Evolutionary conservation across 2,797 vertebrate genomes (phyloP).

Genomic region (Tiaroga cobitis): DNA sequence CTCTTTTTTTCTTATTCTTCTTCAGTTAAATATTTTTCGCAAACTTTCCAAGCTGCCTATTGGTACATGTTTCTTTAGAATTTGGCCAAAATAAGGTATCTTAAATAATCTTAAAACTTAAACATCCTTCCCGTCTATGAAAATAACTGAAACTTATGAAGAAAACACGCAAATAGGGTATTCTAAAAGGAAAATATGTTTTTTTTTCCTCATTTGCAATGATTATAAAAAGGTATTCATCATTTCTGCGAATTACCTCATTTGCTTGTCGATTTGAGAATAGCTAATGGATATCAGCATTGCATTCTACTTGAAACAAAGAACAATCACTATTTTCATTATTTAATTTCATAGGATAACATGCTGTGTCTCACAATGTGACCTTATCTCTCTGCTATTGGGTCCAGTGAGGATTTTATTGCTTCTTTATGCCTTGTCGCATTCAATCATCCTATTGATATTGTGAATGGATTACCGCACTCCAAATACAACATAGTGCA

Average conservation of each 20-base stretch:
- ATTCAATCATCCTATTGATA: constrained; percentile 33
- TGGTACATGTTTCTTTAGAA: background rate
- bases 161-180: background rate
- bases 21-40: background rate
- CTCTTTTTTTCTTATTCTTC: too few relatives aligned
- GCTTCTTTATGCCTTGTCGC: constrained; percentile 36
- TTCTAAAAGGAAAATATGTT: background rate
- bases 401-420: constrained; percentile 15
- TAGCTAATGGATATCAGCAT: constrained; percentile 6
- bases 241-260: background rate
- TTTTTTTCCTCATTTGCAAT: background rate
- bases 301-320: constrained; percentile 17
- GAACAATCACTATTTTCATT: background rate
- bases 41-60: background rate
- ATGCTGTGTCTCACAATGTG: background rate
- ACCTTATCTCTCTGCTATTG: constrained; percentile 8
- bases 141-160: background rate
- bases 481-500: constrained; percentile 21
- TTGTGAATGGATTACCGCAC: background rate
- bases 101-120: background rate
- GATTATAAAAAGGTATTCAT: background rate
- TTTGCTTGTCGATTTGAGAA: constrained; percentile 6
- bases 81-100: background rate
- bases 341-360: constrained; percentile 7
- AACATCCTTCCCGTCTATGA: background rate